A percentile compares a stretch with the other conserved stretches of the same genome.
These are phyloP conservation scores for Corvus moneduloides DNA, from an alignment of 2,113 vertebrate species.

Conservation along the genomic window DNA sequence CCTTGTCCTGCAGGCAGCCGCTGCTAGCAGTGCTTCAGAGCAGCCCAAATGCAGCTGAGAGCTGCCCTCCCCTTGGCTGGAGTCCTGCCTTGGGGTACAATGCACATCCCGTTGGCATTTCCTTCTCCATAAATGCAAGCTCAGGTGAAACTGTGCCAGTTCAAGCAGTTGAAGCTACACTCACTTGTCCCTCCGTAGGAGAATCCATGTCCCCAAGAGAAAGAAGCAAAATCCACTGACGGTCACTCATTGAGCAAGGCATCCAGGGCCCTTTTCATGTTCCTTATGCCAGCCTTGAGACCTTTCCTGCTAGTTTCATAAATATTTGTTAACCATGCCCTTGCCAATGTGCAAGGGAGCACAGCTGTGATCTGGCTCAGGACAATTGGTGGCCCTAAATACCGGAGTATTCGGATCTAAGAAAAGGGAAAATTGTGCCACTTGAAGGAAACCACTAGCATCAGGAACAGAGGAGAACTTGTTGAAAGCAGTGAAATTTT, in stretches of 20 bases:
- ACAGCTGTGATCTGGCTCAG: not conserved
- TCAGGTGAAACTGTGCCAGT: not conserved
- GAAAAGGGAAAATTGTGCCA: not conserved
- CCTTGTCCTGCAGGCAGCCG: not conserved
- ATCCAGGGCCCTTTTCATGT: not conserved
- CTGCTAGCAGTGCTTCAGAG: not conserved
- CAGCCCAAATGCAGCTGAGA: not conserved
- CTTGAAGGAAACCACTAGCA: not conserved
- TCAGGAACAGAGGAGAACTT: not conserved
- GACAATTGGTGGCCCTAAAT: not conserved
- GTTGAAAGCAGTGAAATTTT: not conserved
- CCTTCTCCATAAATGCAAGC: not conserved
- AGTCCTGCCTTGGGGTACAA: not conserved
- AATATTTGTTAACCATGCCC: not conserved
- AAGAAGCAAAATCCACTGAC: not conserved
- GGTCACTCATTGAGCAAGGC: not conserved
- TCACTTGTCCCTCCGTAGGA: not conserved
- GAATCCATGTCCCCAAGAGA: not conserved
- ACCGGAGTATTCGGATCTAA: accelerated
- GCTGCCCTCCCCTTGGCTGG: not conserved
- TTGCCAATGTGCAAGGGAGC: not conserved
- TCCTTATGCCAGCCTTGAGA: not conserved
- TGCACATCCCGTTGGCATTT: not conserved
- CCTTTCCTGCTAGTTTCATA: not conserved
- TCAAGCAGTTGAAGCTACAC: not conserved